A percentile compares a stretch with the other conserved stretches of the same genome.
These are phyloP conservation scores for Drosophila lacertosa DNA, from an alignment of 1,140 invertebrate genomes.

Conservation along the genomic window DNA sequence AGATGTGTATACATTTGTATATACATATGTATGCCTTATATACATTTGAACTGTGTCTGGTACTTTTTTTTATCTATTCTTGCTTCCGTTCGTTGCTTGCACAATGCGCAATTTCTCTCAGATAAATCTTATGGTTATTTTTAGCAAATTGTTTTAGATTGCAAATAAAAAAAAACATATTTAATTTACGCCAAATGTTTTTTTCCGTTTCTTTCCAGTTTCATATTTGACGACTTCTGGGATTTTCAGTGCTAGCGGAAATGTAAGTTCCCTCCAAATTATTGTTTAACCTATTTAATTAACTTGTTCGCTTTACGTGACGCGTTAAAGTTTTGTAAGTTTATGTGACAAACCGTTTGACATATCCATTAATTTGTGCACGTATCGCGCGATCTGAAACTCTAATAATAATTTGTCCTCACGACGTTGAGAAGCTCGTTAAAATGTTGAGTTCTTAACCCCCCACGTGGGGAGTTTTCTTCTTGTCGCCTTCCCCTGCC, in stretches of 20 bases:
- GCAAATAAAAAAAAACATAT: slow-evolving; percentile 9
- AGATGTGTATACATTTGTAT: slow-evolving; percentile 4
- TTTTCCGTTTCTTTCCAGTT: slow-evolving; percentile 38
- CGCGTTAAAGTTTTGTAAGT: slow-evolving; percentile 8
- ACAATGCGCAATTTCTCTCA: slow-evolving; percentile 68
- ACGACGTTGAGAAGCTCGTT: slow-evolving; percentile 54
- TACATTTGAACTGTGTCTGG: slow-evolving; percentile 19
- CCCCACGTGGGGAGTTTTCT: neutral
- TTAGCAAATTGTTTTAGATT: slow-evolving; percentile 36
- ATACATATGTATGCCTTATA: neutral
- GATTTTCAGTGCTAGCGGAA: slow-evolving; percentile 45
- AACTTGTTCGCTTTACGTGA: slow-evolving; percentile 20
- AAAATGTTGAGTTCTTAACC: slow-evolving; percentile 36
- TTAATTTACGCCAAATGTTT: slow-evolving; percentile 57
- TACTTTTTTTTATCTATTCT: slow-evolving; percentile 8
- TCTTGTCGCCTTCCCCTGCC: neutral
- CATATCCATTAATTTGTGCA: slow-evolving; percentile 47
- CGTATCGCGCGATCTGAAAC: slow-evolving; percentile 53
- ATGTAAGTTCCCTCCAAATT: slow-evolving; percentile 51
- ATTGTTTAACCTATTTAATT: slow-evolving; percentile 51
- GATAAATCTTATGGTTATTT: slow-evolving; percentile 59
- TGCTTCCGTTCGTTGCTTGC: slow-evolving; percentile 50
- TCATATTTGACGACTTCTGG: slow-evolving; percentile 38
- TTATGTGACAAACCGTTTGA: slow-evolving; percentile 39
- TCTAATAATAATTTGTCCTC: slow-evolving; percentile 66